These are phyloP conservation scores for Campopleginae sp. DNA, from an alignment of 2,888 invertebrate species.

Conservation along the genomic window DNA sequence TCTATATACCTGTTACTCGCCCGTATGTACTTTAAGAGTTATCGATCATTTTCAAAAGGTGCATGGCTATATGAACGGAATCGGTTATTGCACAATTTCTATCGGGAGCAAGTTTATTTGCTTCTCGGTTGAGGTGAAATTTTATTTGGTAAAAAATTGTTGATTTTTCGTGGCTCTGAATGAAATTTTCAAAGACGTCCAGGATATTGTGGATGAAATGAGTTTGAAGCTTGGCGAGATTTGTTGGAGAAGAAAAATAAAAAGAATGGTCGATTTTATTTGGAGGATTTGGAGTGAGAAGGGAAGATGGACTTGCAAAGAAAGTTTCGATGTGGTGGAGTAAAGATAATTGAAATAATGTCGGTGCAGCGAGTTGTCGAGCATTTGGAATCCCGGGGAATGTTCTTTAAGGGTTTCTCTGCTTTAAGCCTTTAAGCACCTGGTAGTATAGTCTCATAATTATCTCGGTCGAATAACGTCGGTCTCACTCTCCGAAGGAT, in stretches of 20 bases:
- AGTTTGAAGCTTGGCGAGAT: no score
- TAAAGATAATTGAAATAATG: constrained; percentile 32
- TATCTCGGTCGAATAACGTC: constrained; percentile 81
- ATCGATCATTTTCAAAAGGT: constrained; percentile 4
- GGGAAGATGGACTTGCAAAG: no score
- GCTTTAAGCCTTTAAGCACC: constrained; percentile 83
- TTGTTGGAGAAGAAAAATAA: no score
- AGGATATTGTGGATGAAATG: no score
- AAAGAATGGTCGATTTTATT: no score
- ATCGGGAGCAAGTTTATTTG: neutral
- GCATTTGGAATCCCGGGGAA: constrained; percentile 48
- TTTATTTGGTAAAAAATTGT: no score
- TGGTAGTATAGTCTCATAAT: constrained; percentile 82
- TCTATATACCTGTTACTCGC: constrained; percentile 11
- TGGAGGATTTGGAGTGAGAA: no score
- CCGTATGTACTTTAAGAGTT: neutral
- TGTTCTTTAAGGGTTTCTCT: constrained; percentile 77
- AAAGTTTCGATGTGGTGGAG: neutral
- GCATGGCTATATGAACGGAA: neutral
- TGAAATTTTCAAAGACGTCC: no score
- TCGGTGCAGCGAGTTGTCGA: constrained; percentile 10
- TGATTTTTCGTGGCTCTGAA: no score
- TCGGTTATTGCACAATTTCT: neutral
- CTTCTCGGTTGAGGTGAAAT: neutral
- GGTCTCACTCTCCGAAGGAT: constrained; percentile 74